Percentiles rank a stretch among this genome's conserved stretches.
Conservation (phyloP, 2,113 vertebrate species). For the Haemorhous mexicanus region DNA sequence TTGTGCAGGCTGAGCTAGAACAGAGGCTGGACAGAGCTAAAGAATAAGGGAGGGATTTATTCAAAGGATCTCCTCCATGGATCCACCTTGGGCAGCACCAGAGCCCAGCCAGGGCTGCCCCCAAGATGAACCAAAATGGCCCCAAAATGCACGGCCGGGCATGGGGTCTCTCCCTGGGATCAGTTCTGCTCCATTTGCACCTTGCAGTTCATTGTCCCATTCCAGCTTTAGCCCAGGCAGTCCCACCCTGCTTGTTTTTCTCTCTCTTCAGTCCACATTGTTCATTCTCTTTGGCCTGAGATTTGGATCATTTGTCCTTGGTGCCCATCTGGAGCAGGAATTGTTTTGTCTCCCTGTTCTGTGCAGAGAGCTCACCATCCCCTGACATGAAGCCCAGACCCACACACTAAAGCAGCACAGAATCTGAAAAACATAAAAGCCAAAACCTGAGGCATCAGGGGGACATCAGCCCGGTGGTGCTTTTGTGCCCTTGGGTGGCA, state of each 20-base stretch:
- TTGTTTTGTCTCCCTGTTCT: neutral
- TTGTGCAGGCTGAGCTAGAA: neutral
- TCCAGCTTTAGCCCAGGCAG: neutral
- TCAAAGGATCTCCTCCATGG: neutral
- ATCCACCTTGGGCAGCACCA: neutral
- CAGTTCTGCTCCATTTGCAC: neutral
- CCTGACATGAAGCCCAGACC: accelerated
- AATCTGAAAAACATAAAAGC: neutral
- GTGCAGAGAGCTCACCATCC: neutral
- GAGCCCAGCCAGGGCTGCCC: neutral
- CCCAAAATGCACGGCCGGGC: neutral
- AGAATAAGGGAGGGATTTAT: neutral
- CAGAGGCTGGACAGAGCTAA: neutral
- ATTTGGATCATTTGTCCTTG: neutral
- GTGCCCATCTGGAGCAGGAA: neutral
- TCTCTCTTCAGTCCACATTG: neutral
- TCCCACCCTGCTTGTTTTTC: neutral
- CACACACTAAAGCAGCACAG: neutral
- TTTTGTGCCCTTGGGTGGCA: neutral
- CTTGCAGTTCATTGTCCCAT: neutral
- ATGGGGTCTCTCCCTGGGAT: accelerated
- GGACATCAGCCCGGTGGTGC: neutral
- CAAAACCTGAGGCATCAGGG: neutral
- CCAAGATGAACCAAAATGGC: neutral
- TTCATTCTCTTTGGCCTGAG: neutral